phyloP scores from a whole-genome alignment of 2,113 vertebrate genomes.

The Chrysemys picta region DNA sequence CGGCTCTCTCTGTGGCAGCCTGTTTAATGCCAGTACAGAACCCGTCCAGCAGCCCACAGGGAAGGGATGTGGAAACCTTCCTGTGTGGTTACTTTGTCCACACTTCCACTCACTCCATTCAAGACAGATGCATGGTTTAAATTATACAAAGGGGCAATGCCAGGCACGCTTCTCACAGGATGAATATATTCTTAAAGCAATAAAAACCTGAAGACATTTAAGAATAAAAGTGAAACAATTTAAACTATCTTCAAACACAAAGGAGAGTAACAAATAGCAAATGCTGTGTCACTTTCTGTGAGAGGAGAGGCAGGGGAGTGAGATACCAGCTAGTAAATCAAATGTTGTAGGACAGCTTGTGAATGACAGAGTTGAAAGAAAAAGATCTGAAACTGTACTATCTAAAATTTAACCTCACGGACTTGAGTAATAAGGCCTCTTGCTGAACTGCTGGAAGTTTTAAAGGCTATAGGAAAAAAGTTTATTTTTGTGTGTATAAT shows the following conservation, averaged over 20 bases:
- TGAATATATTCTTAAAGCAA: neutral
- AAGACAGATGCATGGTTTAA: neutral
- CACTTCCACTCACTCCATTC: neutral
- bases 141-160: neutral
- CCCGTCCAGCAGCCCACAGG: neutral
- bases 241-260: neutral
- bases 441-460: neutral
- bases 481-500: neutral
- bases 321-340: neutral
- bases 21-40: neutral
- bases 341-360: slow-evolving; percentile 40
- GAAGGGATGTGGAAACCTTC: neutral
- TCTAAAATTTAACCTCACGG: neutral
- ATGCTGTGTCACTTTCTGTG: neutral
- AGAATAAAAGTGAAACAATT: neutral
- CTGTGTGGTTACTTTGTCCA: neutral
- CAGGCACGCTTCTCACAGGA: neutral
- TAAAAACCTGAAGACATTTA: neutral
- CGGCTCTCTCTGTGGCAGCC: neutral
- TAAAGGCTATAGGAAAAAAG: neutral
- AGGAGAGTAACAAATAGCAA: neutral
- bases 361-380: slow-evolving; percentile 1
- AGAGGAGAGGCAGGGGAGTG: neutral
- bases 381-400: neutral
- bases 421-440: neutral